Base-by-base conservation (phyloP, 2,113 vertebrate species). In the Hystrix brachyura region DNA sequence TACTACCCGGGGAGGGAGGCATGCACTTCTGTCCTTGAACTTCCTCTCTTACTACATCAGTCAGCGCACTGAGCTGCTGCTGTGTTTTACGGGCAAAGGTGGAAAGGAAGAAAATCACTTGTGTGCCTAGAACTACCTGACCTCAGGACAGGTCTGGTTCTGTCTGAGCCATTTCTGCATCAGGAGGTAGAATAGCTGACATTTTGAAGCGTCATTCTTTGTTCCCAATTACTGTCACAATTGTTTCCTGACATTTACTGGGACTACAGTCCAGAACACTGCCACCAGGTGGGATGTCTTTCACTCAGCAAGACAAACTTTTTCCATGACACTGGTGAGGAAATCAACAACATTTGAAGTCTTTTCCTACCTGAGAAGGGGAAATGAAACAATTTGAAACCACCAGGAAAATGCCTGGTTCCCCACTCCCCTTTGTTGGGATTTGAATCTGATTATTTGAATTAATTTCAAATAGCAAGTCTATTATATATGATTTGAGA, bases 201-300 rank as follows among this genome's bases (percentile, higher is more conserved):
- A n/a, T 67, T 79, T 62, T 72, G 25, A 53, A 7, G 0, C 29
- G 72, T 51, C 17, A n/a, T 84, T 94, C 53, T 87, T 71, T 59
- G 38, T 32, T n/a, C 13, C 71, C 51, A 69, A 46, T n/a, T 60
- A 62, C 7, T 79, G 13, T 67, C 76, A 13, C 34, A 32, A 64
- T 29, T 38, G 4, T 87, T 69, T 80, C 38, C 83, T 82, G 43
- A 23, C 29, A 19, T 90, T 57, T 43, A 9, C 87, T 94, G 46
- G 21, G 34, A 81, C 82, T 93, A 32, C 17, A 83, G 29, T 87
- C 53, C 67, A 83, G 38, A 94, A 92, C 43, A 87, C 84, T 79
- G 57, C 69, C 89, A 62, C 21, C 78, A 93, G 57, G 13, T 91
- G 84, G 65, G 87, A 87, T 84, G 76, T 95, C 81, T 92, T 90